phyloP scores from a whole-genome alignment of 2,888 invertebrate genomes.

The Hypena proboscidalis region DNA sequence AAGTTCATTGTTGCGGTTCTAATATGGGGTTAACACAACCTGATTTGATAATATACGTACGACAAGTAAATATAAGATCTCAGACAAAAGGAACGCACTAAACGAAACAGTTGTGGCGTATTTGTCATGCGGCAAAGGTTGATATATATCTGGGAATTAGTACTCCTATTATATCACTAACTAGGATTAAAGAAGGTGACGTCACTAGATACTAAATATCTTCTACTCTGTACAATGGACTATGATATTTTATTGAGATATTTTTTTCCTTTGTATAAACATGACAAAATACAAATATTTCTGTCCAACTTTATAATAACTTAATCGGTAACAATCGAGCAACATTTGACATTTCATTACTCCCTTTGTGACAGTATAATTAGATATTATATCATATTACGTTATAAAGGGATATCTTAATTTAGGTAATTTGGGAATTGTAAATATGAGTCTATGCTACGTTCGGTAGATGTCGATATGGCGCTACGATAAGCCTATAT shows the following conservation, averaged over 20 bases:
- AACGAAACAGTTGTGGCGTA: slow-evolving; percentile 58
- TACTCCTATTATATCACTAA: slow-evolving; percentile 76
- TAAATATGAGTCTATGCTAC: slow-evolving; percentile 56
- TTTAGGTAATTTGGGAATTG: slow-evolving; percentile 65
- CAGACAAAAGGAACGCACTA: slow-evolving; percentile 56
- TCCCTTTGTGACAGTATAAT: slow-evolving; percentile 79
- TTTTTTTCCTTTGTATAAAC: slow-evolving; percentile 81
- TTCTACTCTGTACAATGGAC: slow-evolving; percentile 82
- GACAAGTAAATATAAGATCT: slow-evolving; percentile 50
- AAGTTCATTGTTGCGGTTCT: slow-evolving; percentile 74
- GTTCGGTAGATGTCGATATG: slow-evolving; percentile 37
- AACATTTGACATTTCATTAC: slow-evolving; percentile 74
- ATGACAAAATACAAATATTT: slow-evolving; percentile 84
- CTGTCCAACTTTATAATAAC: slow-evolving; percentile 75
- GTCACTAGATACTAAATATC: slow-evolving; percentile 77
- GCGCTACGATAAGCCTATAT: slow-evolving; percentile 23
- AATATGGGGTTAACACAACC: slow-evolving; percentile 76
- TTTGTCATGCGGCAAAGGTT: slow-evolving; percentile 73
- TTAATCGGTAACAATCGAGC: slow-evolving; percentile 82
- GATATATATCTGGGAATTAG: slow-evolving; percentile 76
- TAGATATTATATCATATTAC: slow-evolving; percentile 59
- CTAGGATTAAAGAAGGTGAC: slow-evolving; percentile 76
- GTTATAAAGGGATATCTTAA: slow-evolving; percentile 62
- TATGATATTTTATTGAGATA: slow-evolving; percentile 83
- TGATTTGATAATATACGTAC: slow-evolving; percentile 49